Conservation (phyloP, 2,113 vertebrate species). For the Microcebus lehilahytsara region DNA sequence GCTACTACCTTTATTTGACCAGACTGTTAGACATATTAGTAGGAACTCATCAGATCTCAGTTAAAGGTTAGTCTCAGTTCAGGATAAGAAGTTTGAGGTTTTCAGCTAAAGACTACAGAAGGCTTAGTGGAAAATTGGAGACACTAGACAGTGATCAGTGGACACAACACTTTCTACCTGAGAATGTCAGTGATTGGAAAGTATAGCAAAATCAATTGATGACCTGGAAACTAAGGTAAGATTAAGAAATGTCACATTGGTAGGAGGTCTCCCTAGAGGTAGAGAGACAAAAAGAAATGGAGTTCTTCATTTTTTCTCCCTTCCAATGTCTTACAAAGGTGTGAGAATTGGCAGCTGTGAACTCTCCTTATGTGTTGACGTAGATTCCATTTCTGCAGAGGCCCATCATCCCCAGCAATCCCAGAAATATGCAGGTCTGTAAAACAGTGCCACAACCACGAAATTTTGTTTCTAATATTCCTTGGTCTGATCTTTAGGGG, state of each 20-base stretch:
- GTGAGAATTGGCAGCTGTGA: conserved; percentile 57
- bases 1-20: conserved; percentile 5
- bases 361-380: not conserved
- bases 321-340: conserved; percentile 63
- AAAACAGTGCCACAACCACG: conserved; percentile 14
- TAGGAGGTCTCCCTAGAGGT: conserved; percentile 40
- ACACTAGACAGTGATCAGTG: conserved; percentile 69
- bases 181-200: conserved; percentile 66
- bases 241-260: conserved; percentile 80
- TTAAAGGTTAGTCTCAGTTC: conserved; percentile 67
- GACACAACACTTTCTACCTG: conserved; percentile 45
- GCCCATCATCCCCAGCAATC: conserved; percentile 25
- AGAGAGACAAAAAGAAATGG: conserved; percentile 58
- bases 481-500: not conserved
- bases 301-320: not conserved
- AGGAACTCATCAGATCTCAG: conserved; percentile 54
- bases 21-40: conserved; percentile 3
- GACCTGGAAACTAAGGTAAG: conserved; percentile 76
- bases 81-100: conserved; percentile 63
- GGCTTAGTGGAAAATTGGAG: conserved; percentile 68
- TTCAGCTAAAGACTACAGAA: conserved; percentile 59
- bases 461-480: conserved; percentile 16
- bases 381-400: conserved; percentile 55
- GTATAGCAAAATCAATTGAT: conserved; percentile 69
- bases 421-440: conserved; percentile 46